Evolutionary conservation across 53 echinoderm and acorn worm genomes (phyloP).

Genomic region (Paracentrotus lividus): DNA sequence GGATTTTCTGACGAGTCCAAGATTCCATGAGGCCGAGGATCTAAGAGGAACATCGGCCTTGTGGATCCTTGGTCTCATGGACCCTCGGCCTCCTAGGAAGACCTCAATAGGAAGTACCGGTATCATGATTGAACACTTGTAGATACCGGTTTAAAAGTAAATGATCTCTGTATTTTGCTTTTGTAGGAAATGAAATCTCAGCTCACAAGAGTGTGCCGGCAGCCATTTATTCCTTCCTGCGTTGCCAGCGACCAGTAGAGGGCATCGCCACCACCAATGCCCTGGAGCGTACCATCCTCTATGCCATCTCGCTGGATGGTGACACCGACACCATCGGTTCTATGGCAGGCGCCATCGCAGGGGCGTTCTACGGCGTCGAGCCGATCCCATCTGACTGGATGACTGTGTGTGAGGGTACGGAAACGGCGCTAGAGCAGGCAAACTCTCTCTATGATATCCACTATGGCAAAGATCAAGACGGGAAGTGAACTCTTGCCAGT

Average conservation of each 20-base stretch:
- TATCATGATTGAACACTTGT: too few relatives aligned
- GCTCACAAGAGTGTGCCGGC: slow-evolving; percentile 90
- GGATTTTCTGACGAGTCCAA: too few relatives aligned
- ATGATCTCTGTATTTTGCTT: neutral
- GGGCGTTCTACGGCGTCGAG: slow-evolving; percentile 90
- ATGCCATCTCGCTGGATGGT: slow-evolving; percentile 93
- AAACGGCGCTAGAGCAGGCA: slow-evolving; percentile 80
- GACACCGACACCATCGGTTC: slow-evolving; percentile 98
- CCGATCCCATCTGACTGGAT: slow-evolving; percentile 80
- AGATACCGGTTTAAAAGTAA: too few relatives aligned
- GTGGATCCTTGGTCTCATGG: too few relatives aligned
- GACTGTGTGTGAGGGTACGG: slow-evolving; percentile 82
- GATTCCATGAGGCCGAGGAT: too few relatives aligned
- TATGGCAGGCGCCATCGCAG: slow-evolving; percentile 98
- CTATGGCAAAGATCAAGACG: slow-evolving; percentile 5
- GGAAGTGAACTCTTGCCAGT: neutral
- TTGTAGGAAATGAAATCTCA: slow-evolving; percentile 83
- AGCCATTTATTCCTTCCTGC: slow-evolving; percentile 89
- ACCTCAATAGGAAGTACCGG: too few relatives aligned
- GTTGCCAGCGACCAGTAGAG: slow-evolving; percentile 76
- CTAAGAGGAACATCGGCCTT: too few relatives aligned
- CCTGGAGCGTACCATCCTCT: slow-evolving; percentile 89
- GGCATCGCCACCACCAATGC: slow-evolving; percentile 71
- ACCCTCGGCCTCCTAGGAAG: too few relatives aligned
- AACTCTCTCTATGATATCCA: slow-evolving; percentile 79